Conservation (phyloP, 2,797 vertebrate species). For the Salarias fasciatus region DNA sequence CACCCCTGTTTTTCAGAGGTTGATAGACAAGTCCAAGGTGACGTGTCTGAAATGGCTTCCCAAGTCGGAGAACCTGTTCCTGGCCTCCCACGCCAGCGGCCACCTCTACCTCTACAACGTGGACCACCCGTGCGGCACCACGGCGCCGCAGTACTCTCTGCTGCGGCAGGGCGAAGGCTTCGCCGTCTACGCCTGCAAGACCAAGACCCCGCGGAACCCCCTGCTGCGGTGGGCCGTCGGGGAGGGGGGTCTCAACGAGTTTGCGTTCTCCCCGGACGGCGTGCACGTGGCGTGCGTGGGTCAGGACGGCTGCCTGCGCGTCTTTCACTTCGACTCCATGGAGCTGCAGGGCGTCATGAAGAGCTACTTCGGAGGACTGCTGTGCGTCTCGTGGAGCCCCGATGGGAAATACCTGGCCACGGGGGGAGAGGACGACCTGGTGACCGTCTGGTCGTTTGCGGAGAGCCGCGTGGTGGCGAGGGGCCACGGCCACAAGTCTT, state of each 20-base stretch:
- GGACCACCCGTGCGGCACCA: slow-evolving; percentile 86
- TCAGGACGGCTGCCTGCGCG: slow-evolving; percentile 90
- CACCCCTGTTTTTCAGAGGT: slow-evolving; percentile 77
- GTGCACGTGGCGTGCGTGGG: slow-evolving; percentile 91
- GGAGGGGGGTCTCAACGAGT: slow-evolving; percentile 90
- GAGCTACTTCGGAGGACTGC: slow-evolving; percentile 93
- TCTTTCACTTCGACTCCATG: slow-evolving; percentile 95
- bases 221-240: slow-evolving; percentile 93
- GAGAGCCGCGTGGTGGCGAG: slow-evolving; percentile 91
- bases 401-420: slow-evolving; percentile 93
- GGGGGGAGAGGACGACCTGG: slow-evolving; percentile 91
- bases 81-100: slow-evolving; percentile 91
- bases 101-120: slow-evolving; percentile 94
- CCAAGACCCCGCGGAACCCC: slow-evolving; percentile 90
- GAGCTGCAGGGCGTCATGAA: slow-evolving; percentile 92
- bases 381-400: slow-evolving; percentile 94
- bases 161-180: slow-evolving; percentile 91
- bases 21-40: slow-evolving; percentile 94
- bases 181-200: slow-evolving; percentile 90
- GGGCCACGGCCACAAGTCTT: slow-evolving; percentile 93
- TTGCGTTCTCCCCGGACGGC: slow-evolving; percentile 91
- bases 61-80: slow-evolving; percentile 89
- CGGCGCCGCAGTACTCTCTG: slow-evolving; percentile 87
- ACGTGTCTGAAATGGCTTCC: slow-evolving; percentile 93
- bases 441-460: slow-evolving; percentile 92